These are phyloP conservation scores for Drosophila nebulosa DNA, from an alignment of 1,140 invertebrate species.

Conservation along the genomic window DNA sequence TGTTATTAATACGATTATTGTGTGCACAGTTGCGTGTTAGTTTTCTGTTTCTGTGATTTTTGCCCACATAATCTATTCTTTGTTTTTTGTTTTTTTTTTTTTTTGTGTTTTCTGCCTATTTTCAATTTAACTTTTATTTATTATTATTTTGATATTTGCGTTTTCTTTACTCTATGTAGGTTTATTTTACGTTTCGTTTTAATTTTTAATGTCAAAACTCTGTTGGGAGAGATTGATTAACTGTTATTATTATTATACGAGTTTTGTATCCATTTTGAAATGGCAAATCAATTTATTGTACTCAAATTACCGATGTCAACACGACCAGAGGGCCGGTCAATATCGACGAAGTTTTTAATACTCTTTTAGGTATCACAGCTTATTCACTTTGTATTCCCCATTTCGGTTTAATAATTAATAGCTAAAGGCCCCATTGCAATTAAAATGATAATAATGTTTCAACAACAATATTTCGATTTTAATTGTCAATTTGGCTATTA, in stretches of 20 bases:
- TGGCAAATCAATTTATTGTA: not conserved
- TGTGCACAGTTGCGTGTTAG: conserved; percentile 79
- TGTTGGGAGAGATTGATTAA: not conserved
- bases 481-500: not conserved
- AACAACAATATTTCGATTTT: not conserved
- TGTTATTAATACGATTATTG: conserved; percentile 79
- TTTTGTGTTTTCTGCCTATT: too few species aligned
- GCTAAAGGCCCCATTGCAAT: not conserved
- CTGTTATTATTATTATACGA: not conserved
- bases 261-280: not conserved
- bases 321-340: not conserved
- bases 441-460: not conserved
- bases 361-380: too few species aligned
- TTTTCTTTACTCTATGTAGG: too few species aligned
- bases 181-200: not conserved
- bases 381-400: too few species aligned
- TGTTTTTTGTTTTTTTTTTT: conserved; percentile 17
- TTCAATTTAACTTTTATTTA: conserved; percentile 35
- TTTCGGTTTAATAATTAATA: not conserved
- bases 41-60: conserved; percentile 74
- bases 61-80: conserved; percentile 28
- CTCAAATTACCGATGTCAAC: not conserved
- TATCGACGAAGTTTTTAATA: too few species aligned
- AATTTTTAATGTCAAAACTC: not conserved
- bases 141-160: not conserved